Evolutionary conservation across 1,140 invertebrate genomes (phyloP).

Genomic region (Brachionus koreanus): DNA sequence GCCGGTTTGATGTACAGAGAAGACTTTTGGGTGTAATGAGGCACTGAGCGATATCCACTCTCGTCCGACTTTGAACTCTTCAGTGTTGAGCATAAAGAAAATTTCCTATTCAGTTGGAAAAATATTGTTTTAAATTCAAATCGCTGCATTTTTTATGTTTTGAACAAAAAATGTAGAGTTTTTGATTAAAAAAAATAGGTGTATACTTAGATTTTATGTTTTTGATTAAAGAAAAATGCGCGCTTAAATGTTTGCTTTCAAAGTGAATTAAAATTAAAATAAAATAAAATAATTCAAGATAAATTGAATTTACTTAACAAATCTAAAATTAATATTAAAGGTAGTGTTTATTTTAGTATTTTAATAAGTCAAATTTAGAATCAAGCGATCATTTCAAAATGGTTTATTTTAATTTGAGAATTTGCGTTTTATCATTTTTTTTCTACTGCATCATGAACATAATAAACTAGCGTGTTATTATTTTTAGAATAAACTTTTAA

Average conservation of each 20-base stretch:
- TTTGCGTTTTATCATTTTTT: too few species aligned
- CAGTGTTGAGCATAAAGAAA: background rate
- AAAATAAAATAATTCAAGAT: background rate
- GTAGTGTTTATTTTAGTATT: background rate
- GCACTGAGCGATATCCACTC: background rate
- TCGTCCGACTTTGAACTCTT: background rate
- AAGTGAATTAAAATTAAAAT: background rate
- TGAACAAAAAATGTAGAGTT: background rate
- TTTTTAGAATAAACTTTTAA: too few species aligned
- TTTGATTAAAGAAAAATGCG: background rate
- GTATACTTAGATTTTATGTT: background rate
- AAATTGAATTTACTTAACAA: background rate
- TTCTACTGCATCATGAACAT: too few species aligned
- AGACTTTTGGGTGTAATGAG: constrained; percentile 33
- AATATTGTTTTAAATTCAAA: background rate
- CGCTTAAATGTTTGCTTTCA: background rate
- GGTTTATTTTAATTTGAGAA: background rate
- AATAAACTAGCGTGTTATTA: too few species aligned
- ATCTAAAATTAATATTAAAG: background rate
- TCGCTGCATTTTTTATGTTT: background rate
- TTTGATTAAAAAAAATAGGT: background rate
- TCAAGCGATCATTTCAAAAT: background rate
- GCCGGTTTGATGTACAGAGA: constrained; percentile 19
- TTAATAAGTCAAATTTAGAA: background rate
- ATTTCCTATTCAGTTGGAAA: background rate